Conservation (phyloP, 2,113 vertebrate species). For the zebrafish (Danio rerio) region GRCz12tu NC_133194.1:1973001-1973500, state of each 20-base stretch:
- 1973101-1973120: background rate
- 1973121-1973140: background rate
- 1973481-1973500: background rate
- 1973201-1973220: background rate
- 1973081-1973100: background rate
- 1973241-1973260: background rate
- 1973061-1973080: background rate
- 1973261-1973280: background rate
- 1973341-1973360: no score
- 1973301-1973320: no score
- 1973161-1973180: background rate
- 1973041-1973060: background rate
- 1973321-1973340: no score
- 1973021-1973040: no score
- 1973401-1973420: no score
- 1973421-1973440: no score
- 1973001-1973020: background rate
- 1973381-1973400: no score
- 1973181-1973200: background rate
- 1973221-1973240: background rate
- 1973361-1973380: no score
- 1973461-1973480: background rate
- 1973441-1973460: no score
- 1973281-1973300: background rate
- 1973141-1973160: background rate